Base-by-base conservation (phyloP, 30 jellyfish, hydroid and myxozoan genomes). In the Hydra vulgaris region DNA sequence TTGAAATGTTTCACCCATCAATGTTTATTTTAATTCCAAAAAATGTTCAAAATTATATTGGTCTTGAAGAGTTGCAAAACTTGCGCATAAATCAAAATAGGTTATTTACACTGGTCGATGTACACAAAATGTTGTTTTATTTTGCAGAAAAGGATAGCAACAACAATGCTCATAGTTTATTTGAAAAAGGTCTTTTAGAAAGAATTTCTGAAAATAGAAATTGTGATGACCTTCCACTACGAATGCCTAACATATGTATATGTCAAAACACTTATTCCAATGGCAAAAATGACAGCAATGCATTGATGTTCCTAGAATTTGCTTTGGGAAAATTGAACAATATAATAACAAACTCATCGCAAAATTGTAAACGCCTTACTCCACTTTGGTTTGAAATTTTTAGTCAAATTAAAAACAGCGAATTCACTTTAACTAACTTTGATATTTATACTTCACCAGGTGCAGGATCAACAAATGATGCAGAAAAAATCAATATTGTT, bases 221-320 rank as follows among this genome's bases (percentile, higher is more conserved):
- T 0, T 92, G 98, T 81, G 74, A 72, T 15, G 94, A 87, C 68
- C 85, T 87, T 8, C 79, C 87, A 20, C 84, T 92, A 12, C 88
- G 90, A 18, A 54, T 87, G 83, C 96, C 98, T 17, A 83, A 83
- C 53, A 66, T 85, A 4, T 92, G 98, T 70, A 85, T 87, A n/a
- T 92, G 98, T 61, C 90, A 92, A 66, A 95, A 95, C 23, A 81
- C 95, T 95, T 89, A 87, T 66, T 21, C 94, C 7, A 83, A 85
- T 23, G 95, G 76, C 25, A 54, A 73, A 55, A 92, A 92, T 56
- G 86, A 83, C 27, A 83, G 94, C 18, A 69, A 66, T 21, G 87
- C 82, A 20, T 66, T 86, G 5, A 95, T 90, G 15, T 54, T 56
- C 17, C 70, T 91, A 17, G 98, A 91, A 53, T 91, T 91, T 78